Percentiles rank a stretch among this genome's conserved stretches.
Evolutionary conservation across 2,888 invertebrate species (phyloP).

Genomic region (Luffia ferchaultella): DNA sequence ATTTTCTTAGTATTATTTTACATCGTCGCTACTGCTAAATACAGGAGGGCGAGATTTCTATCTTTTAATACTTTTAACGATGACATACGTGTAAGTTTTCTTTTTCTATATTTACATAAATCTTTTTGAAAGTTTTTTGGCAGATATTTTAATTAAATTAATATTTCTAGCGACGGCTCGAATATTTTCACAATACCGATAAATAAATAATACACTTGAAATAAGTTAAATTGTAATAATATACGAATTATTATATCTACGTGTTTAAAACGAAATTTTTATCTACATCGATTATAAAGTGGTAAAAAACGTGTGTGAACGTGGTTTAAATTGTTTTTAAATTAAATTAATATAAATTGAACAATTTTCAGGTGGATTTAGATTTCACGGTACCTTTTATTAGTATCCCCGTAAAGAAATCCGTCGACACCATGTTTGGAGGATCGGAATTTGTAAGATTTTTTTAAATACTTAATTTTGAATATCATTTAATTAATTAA

Average conservation of each 20-base stretch:
- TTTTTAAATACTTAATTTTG: too few relatives aligned
- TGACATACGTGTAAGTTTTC: conserved; percentile 58
- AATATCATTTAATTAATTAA: too few relatives aligned
- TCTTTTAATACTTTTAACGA: conserved; percentile 63
- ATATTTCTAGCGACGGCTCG: too few relatives aligned
- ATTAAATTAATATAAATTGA: too few relatives aligned
- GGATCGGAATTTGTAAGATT: conserved; percentile 21
- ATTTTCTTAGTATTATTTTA: conserved; percentile 22
- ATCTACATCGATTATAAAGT: too few relatives aligned
- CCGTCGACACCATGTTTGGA: conserved; percentile 38
- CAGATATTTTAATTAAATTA: neutral
- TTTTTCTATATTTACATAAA: neutral
- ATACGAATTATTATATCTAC: too few relatives aligned
- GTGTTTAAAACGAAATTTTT: too few relatives aligned
- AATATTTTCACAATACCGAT: too few relatives aligned
- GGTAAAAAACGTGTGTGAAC: too few relatives aligned
- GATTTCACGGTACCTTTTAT: conserved; percentile 73
- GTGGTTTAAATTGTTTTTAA: too few relatives aligned
- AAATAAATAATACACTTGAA: too few relatives aligned
- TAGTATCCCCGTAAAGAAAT: conserved; percentile 69
- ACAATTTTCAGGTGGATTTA: conserved; percentile 70
- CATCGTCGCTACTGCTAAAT: conserved; percentile 14
- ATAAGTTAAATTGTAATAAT: too few relatives aligned
- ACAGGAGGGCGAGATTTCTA: conserved; percentile 47
- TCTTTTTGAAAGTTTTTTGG: neutral